Evolutionary conservation across 2,888 invertebrate genomes (phyloP).

Genomic region (Drosophila prolongata): DNA sequence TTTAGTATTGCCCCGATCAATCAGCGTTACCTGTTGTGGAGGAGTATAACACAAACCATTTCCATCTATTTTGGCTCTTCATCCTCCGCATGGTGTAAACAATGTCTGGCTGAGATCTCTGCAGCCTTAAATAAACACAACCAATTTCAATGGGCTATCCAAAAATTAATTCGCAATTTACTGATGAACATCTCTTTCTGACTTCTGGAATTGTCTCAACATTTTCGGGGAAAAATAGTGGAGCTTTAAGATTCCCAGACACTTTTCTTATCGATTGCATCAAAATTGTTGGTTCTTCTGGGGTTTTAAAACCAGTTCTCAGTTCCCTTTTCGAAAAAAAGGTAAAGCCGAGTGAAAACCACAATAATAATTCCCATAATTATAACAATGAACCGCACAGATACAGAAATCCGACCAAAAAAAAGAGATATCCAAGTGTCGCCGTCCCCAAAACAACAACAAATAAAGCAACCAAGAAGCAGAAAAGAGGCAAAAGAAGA

Average conservation of each 20-base stretch:
- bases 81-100: slow-evolving; percentile 31
- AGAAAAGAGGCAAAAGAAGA: slow-evolving; percentile 26
- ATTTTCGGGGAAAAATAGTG: slow-evolving; percentile 9
- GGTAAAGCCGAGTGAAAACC: slow-evolving; percentile 67
- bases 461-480: slow-evolving; percentile 26
- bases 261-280: slow-evolving; percentile 45
- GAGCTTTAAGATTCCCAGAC: slow-evolving; percentile 22
- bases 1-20: slow-evolving; percentile 33
- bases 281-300: slow-evolving; percentile 34
- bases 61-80: slow-evolving; percentile 38
- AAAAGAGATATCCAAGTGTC: slow-evolving; percentile 71
- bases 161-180: slow-evolving; percentile 41
- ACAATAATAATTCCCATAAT: slow-evolving; percentile 77
- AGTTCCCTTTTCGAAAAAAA: slow-evolving; percentile 47
- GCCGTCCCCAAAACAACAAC: slow-evolving; percentile 51
- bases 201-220: slow-evolving; percentile 30
- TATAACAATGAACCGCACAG: slow-evolving; percentile 68
- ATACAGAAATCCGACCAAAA: slow-evolving; percentile 49
- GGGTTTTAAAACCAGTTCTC: slow-evolving; percentile 56
- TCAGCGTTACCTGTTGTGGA: slow-evolving; percentile 33
- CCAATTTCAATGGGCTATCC: slow-evolving; percentile 20
- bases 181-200: slow-evolving; percentile 13
- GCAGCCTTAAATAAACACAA: slow-evolving; percentile 33
- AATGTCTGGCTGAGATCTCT: slow-evolving; percentile 29
- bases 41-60: slow-evolving; percentile 30